A percentile compares a stretch with the other conserved stretches of the same genome.
These are phyloP conservation scores for Busseola fusca DNA, from an alignment of 2,888 invertebrate species.

Conservation along the genomic window DNA sequence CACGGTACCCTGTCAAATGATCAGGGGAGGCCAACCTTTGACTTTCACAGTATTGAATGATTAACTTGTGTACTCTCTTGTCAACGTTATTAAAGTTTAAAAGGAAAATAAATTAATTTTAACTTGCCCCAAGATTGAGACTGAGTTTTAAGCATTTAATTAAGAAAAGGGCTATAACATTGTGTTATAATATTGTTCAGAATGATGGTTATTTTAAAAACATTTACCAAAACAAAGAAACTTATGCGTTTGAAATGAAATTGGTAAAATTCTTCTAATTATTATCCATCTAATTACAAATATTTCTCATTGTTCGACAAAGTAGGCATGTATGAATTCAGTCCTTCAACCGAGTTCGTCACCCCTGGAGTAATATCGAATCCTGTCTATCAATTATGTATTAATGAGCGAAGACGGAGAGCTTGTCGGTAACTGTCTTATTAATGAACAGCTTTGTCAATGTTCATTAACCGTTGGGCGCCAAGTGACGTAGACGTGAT, in stretches of 20 bases:
- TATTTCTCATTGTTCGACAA: not conserved
- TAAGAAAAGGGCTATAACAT: not conserved
- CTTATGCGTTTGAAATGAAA: not conserved
- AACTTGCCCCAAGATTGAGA: not conserved
- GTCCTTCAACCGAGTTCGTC: not conserved
- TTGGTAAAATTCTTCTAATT: not conserved
- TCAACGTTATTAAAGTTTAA: not conserved
- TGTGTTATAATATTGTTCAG: not conserved
- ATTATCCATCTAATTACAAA: not conserved
- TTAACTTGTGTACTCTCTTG: not conserved
- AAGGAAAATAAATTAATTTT: slow-evolving; percentile 1
- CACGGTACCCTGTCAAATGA: not conserved
- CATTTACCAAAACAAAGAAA: not conserved
- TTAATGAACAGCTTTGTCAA: slow-evolving; percentile 13
- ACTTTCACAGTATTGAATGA: not conserved
- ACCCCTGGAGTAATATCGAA: not conserved
- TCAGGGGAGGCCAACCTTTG: not conserved
- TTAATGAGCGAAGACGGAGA: slow-evolving; percentile 10
- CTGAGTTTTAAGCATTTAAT: not conserved
- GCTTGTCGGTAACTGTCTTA: slow-evolving; percentile 10
- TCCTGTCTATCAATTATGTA: slow-evolving; percentile 18
- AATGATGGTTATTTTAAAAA: not conserved
- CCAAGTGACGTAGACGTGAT: slow-evolving; percentile 1
- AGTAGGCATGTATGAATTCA: not conserved
- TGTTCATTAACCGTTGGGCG: slow-evolving; percentile 19